Evolutionary conservation across 1,140 invertebrate species (phyloP).

Genomic region (Heliconius eleuchia): DNA sequence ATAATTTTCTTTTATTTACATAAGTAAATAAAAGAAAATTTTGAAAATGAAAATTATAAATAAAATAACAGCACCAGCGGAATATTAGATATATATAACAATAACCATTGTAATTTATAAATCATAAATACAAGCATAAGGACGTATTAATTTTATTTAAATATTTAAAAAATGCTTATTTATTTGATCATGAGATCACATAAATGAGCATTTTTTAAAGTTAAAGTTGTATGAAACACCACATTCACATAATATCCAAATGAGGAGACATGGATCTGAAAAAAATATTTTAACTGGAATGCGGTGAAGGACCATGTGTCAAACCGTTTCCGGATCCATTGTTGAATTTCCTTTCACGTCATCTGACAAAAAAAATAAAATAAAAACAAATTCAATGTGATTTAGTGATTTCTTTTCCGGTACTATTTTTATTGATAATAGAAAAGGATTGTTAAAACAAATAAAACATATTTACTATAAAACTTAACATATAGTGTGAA

Average conservation of each 20-base stretch:
- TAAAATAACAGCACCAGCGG: no score
- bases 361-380: background rate
- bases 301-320: background rate
- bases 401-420: background rate
- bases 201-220: no score
- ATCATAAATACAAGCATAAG: no score
- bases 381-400: conserved; percentile 5
- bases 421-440: background rate
- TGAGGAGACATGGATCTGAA: background rate
- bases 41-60: no score
- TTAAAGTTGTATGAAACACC: background rate
- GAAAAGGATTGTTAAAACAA: background rate
- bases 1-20: no score
- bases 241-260: background rate
- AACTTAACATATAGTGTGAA: no score
- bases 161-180: background rate
- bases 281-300: background rate
- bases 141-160: no score
- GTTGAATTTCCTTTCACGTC: background rate
- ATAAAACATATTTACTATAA: background rate
- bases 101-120: no score
- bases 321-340: conserved; percentile 9
- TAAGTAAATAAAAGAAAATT: no score
- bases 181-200: background rate
- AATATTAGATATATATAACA: no score